A percentile compares a stretch with the other conserved stretches of the same genome.
These are phyloP conservation scores for Todiramphus saurophagus DNA, from an alignment of 2,113 vertebrate genomes.

Conservation along the genomic window DNA sequence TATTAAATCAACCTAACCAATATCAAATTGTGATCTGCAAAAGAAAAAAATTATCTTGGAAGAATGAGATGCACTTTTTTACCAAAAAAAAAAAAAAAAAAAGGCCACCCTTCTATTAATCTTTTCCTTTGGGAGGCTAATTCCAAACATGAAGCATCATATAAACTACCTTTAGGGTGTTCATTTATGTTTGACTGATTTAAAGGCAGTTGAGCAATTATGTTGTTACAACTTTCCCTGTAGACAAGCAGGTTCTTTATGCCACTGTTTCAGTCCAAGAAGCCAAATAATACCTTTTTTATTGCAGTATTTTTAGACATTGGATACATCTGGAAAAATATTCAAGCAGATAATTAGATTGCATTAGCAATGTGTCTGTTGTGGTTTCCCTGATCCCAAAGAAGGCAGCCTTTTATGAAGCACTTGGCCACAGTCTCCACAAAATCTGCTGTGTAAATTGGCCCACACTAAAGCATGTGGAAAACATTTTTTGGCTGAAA, in stretches of 20 bases:
- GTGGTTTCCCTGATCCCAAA: conserved; percentile 81
- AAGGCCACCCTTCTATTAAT: background rate
- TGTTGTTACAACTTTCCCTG: conserved; percentile 64
- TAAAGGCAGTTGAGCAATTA: conserved; percentile 64
- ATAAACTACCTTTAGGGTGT: conserved; percentile 17
- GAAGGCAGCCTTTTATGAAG: conserved; percentile 82
- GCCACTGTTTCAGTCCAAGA: conserved; percentile 73
- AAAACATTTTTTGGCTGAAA: conserved; percentile 87
- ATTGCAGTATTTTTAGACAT: conserved; percentile 83
- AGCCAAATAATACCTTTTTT: conserved; percentile 81
- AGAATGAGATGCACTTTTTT: background rate
- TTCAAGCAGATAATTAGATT: conserved; percentile 86
- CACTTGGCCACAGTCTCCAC: conserved; percentile 77
- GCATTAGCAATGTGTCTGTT: conserved; percentile 84
- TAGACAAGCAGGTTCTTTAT: conserved; percentile 78
- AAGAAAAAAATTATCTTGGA: conserved; percentile 47
- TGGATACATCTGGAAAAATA: conserved; percentile 85
- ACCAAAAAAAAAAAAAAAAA: background rate
- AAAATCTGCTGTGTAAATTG: conserved; percentile 84
- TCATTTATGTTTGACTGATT: conserved; percentile 69
- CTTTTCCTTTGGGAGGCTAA: conserved; percentile 25
- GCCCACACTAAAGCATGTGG: conserved; percentile 84
- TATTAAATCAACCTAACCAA: conserved; percentile 9
- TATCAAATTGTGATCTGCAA: conserved; percentile 51
- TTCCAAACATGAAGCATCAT: conserved; percentile 35